phyloP scores from a whole-genome alignment of 2,113 vertebrate genomes.

The Nannobrachium achirus region DNA sequence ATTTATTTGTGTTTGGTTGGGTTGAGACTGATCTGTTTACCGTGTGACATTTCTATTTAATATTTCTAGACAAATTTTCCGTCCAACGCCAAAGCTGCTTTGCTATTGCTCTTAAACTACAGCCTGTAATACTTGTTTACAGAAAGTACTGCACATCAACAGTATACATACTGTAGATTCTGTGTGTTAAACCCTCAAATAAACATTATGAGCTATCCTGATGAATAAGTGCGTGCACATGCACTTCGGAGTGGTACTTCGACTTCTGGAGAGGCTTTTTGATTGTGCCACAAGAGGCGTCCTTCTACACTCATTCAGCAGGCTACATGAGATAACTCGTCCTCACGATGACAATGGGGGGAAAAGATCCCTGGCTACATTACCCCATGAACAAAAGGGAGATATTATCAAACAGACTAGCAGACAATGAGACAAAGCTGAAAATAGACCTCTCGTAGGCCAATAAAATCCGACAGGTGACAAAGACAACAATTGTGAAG shows the following conservation, averaged over 20 bases:
- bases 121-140: too few species aligned
- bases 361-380: not conserved
- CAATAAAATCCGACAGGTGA: not conserved
- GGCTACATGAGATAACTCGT: too few species aligned
- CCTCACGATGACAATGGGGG: not conserved
- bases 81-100: too few species aligned
- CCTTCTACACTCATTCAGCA: too few species aligned
- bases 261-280: not conserved
- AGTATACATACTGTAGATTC: not conserved
- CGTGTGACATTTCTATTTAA: too few species aligned
- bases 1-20: too few species aligned
- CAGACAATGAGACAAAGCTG: slow-evolving; percentile 16
- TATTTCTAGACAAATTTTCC: too few species aligned
- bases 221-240: not conserved
- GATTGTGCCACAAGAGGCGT: not conserved
- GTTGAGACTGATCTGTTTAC: too few species aligned
- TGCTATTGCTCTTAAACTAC: too few species aligned
- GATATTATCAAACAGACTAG: slow-evolving; percentile 13
- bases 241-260: not conserved
- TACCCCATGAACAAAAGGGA: slow-evolving; percentile 2
- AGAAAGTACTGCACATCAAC: too few species aligned
- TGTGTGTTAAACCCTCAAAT: slow-evolving; percentile 3
- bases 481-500: slow-evolving; percentile 17
- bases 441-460: not conserved
- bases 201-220: not conserved